Evolutionary conservation across 2,888 invertebrate species (phyloP).

Genomic region (Lissonota sp.): DNA sequence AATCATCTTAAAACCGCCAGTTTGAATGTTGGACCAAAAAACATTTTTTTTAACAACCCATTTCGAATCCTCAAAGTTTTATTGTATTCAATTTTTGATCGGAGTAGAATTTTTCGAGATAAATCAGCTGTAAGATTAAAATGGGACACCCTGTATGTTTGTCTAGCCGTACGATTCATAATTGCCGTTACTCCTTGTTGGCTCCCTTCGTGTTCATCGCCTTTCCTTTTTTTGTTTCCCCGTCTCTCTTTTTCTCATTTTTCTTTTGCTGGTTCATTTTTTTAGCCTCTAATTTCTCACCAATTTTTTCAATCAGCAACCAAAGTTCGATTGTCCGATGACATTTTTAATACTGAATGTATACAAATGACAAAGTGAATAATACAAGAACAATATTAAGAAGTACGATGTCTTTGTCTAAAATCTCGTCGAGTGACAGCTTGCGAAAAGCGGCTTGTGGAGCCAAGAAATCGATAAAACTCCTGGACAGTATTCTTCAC

Average conservation of each 20-base stretch:
- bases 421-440: constrained; percentile 17
- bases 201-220: too few species aligned
- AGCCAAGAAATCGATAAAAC: constrained; percentile 11
- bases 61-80: too few species aligned
- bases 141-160: too few species aligned
- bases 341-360: not conserved
- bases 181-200: too few species aligned
- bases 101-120: too few species aligned
- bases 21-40: too few species aligned
- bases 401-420: constrained; percentile 30
- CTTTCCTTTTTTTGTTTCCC: too few species aligned
- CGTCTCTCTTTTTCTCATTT: constrained; percentile 27
- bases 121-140: too few species aligned
- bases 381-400: constrained; percentile 7
- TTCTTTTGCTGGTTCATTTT: constrained; percentile 28
- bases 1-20: too few species aligned
- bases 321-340: not conserved
- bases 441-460: not conserved
- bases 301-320: constrained; percentile 9
- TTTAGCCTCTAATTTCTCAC: constrained; percentile 29
- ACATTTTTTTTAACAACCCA: too few species aligned
- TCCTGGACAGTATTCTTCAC: not conserved
- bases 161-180: too few species aligned
- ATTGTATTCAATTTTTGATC: too few species aligned
- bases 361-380: not conserved